These are phyloP conservation scores for Toxostoma redivivum DNA, from an alignment of 2,113 vertebrate genomes.

Conservation along the genomic window DNA sequence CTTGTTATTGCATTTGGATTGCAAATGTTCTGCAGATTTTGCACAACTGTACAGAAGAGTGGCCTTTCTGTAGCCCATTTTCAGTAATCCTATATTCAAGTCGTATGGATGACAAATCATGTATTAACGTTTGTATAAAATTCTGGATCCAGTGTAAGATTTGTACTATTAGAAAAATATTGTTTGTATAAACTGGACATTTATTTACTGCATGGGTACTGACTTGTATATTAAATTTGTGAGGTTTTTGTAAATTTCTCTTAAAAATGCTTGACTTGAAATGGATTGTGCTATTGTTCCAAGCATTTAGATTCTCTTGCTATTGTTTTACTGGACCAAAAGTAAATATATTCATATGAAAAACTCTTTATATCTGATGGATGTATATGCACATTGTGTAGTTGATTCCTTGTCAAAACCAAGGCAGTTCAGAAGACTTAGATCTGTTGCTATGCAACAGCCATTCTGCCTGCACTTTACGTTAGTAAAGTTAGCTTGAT, in stretches of 20 bases:
- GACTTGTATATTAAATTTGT: constrained; percentile 78
- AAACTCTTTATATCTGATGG: constrained; percentile 71
- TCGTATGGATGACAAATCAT: constrained; percentile 68
- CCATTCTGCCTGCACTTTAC: constrained; percentile 75
- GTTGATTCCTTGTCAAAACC: constrained; percentile 61
- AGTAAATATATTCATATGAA: constrained; percentile 72
- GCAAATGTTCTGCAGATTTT: constrained; percentile 78
- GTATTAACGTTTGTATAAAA: constrained; percentile 74
- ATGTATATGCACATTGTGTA: constrained; percentile 65
- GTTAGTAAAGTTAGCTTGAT: constrained; percentile 61
- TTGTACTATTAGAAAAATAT: constrained; percentile 75
- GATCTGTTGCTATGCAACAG: constrained; percentile 76
- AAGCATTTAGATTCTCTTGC: constrained; percentile 73
- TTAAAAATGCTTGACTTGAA: constrained; percentile 72
- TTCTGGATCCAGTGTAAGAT: constrained; percentile 73
- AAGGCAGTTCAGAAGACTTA: constrained; percentile 65
- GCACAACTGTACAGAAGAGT: constrained; percentile 80
- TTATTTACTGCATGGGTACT: constrained; percentile 82
- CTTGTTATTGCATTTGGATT: constrained; percentile 40
- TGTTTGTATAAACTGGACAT: constrained; percentile 78
- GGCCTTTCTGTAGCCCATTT: constrained; percentile 81
- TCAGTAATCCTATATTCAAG: constrained; percentile 68
- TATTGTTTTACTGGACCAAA: constrained; percentile 80
- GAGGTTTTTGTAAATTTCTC: constrained; percentile 79
- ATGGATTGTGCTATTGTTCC: constrained; percentile 73